phyloP scores from a whole-genome alignment of 2,113 vertebrate genomes.

The Bos javanicus region DNA sequence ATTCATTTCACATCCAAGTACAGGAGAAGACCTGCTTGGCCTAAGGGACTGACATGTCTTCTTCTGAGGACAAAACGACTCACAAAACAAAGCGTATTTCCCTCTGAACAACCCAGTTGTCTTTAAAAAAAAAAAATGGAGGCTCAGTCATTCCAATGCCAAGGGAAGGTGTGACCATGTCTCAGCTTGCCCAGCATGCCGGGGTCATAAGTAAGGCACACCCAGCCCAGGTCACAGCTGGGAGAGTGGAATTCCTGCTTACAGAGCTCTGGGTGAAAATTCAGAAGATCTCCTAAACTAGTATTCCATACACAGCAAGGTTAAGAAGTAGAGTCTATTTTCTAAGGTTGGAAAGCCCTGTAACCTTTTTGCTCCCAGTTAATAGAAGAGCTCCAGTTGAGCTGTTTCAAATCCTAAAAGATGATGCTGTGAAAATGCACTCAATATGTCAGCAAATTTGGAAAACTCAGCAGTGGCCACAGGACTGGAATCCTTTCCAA shows the following conservation, averaged over 20 bases:
- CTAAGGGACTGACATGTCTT: not conserved
- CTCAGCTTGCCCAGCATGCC: not conserved
- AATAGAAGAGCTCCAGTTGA: not conserved
- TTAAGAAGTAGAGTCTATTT: not conserved
- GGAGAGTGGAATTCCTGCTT: not conserved
- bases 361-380: not conserved
- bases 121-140: not conserved
- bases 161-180: not conserved
- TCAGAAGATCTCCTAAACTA: not conserved
- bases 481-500: not conserved
- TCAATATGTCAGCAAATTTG: not conserved
- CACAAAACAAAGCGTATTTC: not conserved
- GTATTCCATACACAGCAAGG: not conserved
- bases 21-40: not conserved
- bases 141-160: not conserved
- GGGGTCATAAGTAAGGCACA: not conserved
- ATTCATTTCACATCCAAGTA: not conserved
- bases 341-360: not conserved
- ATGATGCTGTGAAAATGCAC: not conserved
- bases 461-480: not conserved
- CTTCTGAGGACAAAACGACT: not conserved
- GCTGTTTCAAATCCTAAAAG: not conserved
- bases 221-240: not conserved
- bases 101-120: not conserved
- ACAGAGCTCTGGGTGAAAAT: not conserved